A percentile compares a stretch with the other conserved stretches of the same genome.
These are phyloP conservation scores for Ceratoteleas bidentatus DNA, from an alignment of 1,140 invertebrate genomes.

Conservation along the genomic window DNA sequence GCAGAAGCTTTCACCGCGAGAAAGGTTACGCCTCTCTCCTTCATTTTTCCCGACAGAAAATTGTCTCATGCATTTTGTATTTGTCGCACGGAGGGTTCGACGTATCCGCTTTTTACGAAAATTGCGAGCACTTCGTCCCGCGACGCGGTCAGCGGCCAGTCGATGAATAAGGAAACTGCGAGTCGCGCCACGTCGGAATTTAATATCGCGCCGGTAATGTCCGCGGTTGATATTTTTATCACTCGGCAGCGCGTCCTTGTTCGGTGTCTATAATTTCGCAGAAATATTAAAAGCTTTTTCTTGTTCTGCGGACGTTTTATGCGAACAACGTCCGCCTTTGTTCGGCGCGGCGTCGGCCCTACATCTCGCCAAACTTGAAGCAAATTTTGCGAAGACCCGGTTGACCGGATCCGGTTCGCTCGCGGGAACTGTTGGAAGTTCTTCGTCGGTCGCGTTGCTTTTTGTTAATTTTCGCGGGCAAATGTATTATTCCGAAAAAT, in stretches of 20 bases:
- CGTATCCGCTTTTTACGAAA: conserved; percentile 36
- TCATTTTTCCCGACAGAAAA: conserved; percentile 48
- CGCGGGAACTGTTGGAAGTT: conserved; percentile 33
- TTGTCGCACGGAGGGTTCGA: conserved; percentile 48
- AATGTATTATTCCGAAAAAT: conserved; percentile 24
- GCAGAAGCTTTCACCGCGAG: conserved; percentile 31
- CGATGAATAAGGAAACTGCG: conserved; percentile 38
- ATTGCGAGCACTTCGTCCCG: conserved; percentile 30
- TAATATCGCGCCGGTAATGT: conserved; percentile 13
- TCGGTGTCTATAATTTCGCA: conserved; percentile 40
- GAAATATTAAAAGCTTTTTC: conserved; percentile 67
- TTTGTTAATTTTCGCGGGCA: conserved; percentile 35
- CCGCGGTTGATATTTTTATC: conserved; percentile 27
- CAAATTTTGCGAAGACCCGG: conserved; percentile 46
- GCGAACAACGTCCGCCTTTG: conserved; percentile 28
- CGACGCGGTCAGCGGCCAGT: conserved; percentile 18
- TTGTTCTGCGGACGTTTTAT: conserved; percentile 41
- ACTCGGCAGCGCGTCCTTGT: conserved; percentile 3
- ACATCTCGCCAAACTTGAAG: conserved; percentile 33
- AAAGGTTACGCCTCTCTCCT: conserved; percentile 35
- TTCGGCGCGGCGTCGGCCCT: conserved; percentile 12
- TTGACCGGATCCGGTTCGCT: conserved; percentile 44
- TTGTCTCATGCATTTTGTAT: conserved; percentile 62
- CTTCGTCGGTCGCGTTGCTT: conserved; percentile 12
- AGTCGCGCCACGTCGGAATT: conserved; percentile 1